These are phyloP conservation scores for Daktulosphaira vitifoliae DNA, from an alignment of 1,140 invertebrate genomes.

Conservation along the genomic window DNA sequence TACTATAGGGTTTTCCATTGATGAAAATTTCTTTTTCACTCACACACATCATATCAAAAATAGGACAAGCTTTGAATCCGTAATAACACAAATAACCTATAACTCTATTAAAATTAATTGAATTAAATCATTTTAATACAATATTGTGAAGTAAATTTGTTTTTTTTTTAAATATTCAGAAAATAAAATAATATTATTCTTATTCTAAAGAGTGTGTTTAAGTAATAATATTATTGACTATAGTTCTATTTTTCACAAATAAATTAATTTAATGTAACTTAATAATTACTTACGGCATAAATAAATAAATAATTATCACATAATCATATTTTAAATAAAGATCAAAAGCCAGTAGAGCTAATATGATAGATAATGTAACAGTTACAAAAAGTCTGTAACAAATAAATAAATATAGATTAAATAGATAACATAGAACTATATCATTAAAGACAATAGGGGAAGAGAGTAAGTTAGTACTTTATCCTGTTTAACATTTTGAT, in stretches of 20 bases:
- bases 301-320: conserved; percentile 14
- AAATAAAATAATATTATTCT: no score
- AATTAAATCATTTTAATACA: no score
- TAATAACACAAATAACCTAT: conserved; percentile 19
- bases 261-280: neutral
- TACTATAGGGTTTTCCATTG: conserved; percentile 24
- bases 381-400: conserved; percentile 18
- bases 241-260: no score
- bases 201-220: no score
- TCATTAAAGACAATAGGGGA: no score
- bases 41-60: conserved; percentile 27
- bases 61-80: conserved; percentile 25
- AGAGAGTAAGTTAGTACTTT: no score
- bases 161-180: no score
- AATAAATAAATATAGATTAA: neutral
- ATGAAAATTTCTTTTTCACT: conserved; percentile 30
- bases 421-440: no score
- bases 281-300: conserved; percentile 25
- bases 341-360: conserved; percentile 23
- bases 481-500: no score
- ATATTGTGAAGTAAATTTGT: no score
- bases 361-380: conserved; percentile 3
- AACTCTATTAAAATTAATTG: no score
- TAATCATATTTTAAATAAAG: conserved; percentile 22
- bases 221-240: no score